Base-by-base conservation (phyloP, 1,140 invertebrate species). In the Rhizoglyphus robini region DNA sequence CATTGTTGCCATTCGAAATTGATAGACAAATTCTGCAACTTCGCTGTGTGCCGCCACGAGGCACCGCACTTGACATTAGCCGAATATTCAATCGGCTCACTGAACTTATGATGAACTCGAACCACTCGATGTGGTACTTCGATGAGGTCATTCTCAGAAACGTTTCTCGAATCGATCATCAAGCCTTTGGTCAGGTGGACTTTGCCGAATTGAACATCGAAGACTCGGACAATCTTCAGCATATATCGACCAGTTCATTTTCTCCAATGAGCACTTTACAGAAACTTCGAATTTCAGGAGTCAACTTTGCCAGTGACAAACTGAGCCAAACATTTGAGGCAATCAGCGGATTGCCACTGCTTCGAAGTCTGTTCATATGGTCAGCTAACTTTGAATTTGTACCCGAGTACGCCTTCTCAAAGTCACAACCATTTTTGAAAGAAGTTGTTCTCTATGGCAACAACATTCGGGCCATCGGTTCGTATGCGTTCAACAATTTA, bases 351-450 rank as follows among this genome's bases (percentile, higher is more conserved):
- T 27, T 63, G 4, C 15, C 15, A 49, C 23, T n/a, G 15, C 25
- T 63, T 13, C 61, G 61, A 2, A n/a, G 11, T 30, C 25, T 63
- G 18, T 63, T 46, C 32, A 46, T 63, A 20, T 63, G 61, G 61
- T 63, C 61, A 18, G 15, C 48, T 49, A 47, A 61, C n/a, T 61
- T 63, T 18, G 61, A 38, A 46, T 63, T 60, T n/a, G 32, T 63
- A 20, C 61, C 61, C 23, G 34, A 38, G 32, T 20, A 60, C 11
- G 61, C 61, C 1, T 63, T 63, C 61, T 3, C 38, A 20, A 18
- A 31, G 18, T 5, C 15, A 15, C 61, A 63, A 25, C 27, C 32
- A 2, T 47, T 29, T 20, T 49, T 63, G 20, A 63, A 63, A 31
- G 61, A 38, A 5, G 30, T 63, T n/a, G 34, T 46, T 4, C 34